Base-by-base conservation (phyloP, 35 echinoderm and acorn worm genomes). In the Chiridota heheva region DNA sequence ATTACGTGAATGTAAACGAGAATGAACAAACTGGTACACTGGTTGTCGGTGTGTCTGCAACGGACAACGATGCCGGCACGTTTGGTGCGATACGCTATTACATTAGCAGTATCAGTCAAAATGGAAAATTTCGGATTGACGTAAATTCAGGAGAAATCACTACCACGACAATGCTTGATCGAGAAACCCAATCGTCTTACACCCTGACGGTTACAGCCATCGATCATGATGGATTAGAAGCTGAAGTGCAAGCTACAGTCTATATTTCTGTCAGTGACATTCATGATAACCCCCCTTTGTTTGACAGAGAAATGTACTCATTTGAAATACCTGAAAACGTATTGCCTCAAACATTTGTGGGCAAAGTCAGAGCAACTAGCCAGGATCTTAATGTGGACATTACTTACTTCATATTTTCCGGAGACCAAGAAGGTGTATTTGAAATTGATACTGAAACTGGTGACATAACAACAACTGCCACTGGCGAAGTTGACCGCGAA, bases 211-310 rank as follows among this genome's bases (percentile, higher is more conserved):
- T 98, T 53, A 36, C 22, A 18, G 95, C 89, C 8, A 42, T 58
- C 13, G 95, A 98, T 86, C 89, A 76, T 18, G 84, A 82, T 17
- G 89, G 81, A 36, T 33, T 30, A 1, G 4, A 34, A 8, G 67
- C 84, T 22, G 36, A 37, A 31, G 24, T 70, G 39, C 25, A 70
- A 6, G 85, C 89, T 26, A 65, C 15, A 33, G 70, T 98, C 2
- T 43, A 67, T 49, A 67, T 98, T 40, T 46, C 89, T 34, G 85
- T 98, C 12, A 56, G 53, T 24, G 95, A 98, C 72, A 85, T 78
- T 51, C 84, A 64, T n/a, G 95, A 98, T 72, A 98, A 84, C 27
- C 95, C 86, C 48, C 95, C 90, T 7, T 56, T 48, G 22, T 98
- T 98, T 86, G 56, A 76, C 35, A 17, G 42, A 24, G 31, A 51